Conservation (phyloP, 2,113 vertebrate genomes). For the Rhinopithecus roxellana region DNA sequence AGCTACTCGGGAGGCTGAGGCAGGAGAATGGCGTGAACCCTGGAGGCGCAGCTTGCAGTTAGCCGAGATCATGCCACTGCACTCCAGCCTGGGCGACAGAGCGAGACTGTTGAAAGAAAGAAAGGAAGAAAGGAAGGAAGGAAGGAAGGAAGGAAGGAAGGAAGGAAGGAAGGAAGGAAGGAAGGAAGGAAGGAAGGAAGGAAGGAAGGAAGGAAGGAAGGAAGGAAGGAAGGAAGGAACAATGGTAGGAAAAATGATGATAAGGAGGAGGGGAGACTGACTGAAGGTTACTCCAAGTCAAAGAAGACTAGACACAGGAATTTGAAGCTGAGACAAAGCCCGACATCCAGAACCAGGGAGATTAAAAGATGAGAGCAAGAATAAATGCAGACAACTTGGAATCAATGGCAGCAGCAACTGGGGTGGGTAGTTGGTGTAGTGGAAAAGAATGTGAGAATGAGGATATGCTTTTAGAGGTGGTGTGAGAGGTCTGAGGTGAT, state of each 20-base stretch:
- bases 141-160: no score
- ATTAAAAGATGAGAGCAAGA: not conserved
- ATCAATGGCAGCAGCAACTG: not conserved
- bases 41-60: no score
- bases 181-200: no score
- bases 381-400: not conserved
- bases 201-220: no score
- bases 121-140: no score
- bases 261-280: not conserved
- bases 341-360: not conserved
- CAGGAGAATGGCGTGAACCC: no score
- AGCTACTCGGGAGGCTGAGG: no score
- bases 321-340: not conserved
- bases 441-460: not conserved
- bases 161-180: no score
- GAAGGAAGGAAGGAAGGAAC: no score
- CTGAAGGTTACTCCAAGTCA: not conserved
- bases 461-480: not conserved
- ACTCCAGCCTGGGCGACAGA: no score
- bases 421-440: not conserved
- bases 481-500: not conserved
- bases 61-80: no score
- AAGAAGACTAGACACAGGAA: not conserved
- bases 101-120: no score
- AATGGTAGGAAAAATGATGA: not conserved